Percentiles rank a stretch among this genome's conserved stretches.
Evolutionary conservation across 2,113 vertebrate genomes (phyloP).

Genomic region (Geococcyx californianus): DNA sequence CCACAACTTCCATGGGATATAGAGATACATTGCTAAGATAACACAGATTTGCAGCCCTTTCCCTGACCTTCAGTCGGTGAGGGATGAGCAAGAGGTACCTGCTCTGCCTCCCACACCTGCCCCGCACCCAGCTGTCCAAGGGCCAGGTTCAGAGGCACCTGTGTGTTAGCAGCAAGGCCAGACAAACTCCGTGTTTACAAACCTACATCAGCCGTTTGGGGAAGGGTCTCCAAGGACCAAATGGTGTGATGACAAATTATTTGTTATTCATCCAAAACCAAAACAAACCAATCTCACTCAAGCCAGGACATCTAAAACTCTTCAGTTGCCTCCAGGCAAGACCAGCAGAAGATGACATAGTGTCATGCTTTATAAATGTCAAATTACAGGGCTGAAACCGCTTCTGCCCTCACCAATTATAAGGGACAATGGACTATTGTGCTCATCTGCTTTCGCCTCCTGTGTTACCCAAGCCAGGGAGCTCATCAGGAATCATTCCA

Average conservation of each 20-base stretch:
- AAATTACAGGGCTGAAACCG: neutral
- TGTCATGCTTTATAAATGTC: conserved; percentile 11
- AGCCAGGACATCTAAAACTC: conserved; percentile 6
- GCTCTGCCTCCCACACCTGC: neutral
- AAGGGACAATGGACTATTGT: neutral
- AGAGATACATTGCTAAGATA: neutral
- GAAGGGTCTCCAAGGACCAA: neutral
- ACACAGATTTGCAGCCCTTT: neutral
- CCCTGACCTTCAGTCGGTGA: fast-evolving
- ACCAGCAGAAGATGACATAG: neutral
- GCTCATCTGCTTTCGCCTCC: neutral
- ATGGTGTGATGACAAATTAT: neutral
- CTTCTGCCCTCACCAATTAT: neutral
- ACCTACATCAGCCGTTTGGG: neutral
- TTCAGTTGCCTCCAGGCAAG: conserved; percentile 27
- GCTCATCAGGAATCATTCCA: neutral
- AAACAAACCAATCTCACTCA: neutral
- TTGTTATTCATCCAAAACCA: neutral
- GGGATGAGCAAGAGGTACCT: neutral
- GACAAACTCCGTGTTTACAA: neutral
- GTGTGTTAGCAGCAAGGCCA: neutral
- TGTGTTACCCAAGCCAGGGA: neutral
- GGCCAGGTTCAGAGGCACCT: neutral
- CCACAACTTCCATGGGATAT: fast-evolving
- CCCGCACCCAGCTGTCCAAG: neutral